These are phyloP conservation scores for Heliconius ethilla DNA, from an alignment of 2,888 invertebrate species.

Conservation along the genomic window DNA sequence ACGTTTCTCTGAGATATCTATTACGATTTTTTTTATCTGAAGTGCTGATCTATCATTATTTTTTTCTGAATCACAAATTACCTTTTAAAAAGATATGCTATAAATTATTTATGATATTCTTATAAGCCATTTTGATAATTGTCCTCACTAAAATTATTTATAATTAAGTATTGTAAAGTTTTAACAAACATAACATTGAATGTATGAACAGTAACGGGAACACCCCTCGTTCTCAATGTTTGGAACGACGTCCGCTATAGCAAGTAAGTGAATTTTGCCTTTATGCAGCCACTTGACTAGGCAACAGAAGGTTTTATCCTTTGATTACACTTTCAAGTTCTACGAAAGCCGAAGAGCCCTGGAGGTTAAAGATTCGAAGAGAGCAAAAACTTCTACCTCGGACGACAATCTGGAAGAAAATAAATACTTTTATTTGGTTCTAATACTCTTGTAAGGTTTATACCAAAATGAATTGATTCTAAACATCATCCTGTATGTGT, in stretches of 20 bases:
- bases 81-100: too few species aligned
- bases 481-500: too few species aligned
- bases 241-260: slow-evolving; percentile 68
- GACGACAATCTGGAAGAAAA: slow-evolving; percentile 39
- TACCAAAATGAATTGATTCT: too few species aligned
- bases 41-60: too few species aligned
- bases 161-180: background rate
- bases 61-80: too few species aligned
- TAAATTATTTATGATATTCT: too few species aligned
- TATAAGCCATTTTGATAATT: too few species aligned
- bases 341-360: slow-evolving; percentile 58
- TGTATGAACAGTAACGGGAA: slow-evolving; percentile 46
- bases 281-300: slow-evolving; percentile 71
- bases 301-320: slow-evolving; percentile 70
- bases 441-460: too few species aligned
- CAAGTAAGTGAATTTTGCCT: slow-evolving; percentile 77
- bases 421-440: background rate
- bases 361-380: slow-evolving; percentile 56
- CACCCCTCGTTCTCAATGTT: slow-evolving; percentile 61
- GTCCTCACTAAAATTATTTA: too few species aligned
- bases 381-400: slow-evolving; percentile 59
- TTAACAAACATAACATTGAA: slow-evolving; percentile 44
- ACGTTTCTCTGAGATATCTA: too few species aligned
- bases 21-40: too few species aligned
- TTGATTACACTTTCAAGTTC: slow-evolving; percentile 68